phyloP scores from a whole-genome alignment of 1,140 invertebrate species.

The Cataglyphis hispanica region DNA sequence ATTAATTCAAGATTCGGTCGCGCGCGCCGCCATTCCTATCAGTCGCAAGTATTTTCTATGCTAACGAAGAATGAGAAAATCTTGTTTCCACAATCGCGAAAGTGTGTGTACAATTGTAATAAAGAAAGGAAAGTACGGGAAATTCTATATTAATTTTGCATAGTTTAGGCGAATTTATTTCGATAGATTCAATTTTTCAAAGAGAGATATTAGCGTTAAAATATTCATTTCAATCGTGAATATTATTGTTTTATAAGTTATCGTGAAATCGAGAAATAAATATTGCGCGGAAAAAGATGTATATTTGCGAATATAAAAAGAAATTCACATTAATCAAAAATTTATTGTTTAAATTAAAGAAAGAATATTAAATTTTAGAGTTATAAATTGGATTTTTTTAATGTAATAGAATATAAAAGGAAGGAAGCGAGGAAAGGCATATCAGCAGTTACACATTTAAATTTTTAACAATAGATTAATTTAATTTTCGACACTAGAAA shows the following conservation, averaged over 20 bases:
- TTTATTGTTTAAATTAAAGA: neutral
- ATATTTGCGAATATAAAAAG: neutral
- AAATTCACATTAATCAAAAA: neutral
- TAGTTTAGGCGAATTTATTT: neutral
- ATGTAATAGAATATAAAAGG: no score
- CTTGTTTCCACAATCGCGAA: neutral
- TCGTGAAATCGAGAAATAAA: neutral
- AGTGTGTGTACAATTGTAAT: neutral
- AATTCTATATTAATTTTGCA: neutral
- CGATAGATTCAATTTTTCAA: neutral
- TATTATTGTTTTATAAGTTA: neutral
- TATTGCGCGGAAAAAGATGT: neutral
- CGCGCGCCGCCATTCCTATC: conserved; percentile 41
- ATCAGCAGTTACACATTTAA: neutral
- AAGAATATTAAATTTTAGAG: neutral
- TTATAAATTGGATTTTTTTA: neutral
- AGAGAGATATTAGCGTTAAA: conserved; percentile 16
- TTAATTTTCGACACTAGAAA: neutral
- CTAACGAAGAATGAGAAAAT: conserved; percentile 28
- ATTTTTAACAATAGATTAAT: conserved; percentile 43
- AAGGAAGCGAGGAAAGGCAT: neutral
- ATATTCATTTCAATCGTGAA: neutral
- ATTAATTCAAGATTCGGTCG: conserved; percentile 68
- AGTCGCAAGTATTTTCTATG: conserved; percentile 47
- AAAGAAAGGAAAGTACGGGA: neutral